Percentiles rank a stretch among this genome's conserved stretches.
These are phyloP conservation scores for Lumbricus terrestris DNA, from an alignment of 2,888 invertebrate species.

Conservation along the genomic window DNA sequence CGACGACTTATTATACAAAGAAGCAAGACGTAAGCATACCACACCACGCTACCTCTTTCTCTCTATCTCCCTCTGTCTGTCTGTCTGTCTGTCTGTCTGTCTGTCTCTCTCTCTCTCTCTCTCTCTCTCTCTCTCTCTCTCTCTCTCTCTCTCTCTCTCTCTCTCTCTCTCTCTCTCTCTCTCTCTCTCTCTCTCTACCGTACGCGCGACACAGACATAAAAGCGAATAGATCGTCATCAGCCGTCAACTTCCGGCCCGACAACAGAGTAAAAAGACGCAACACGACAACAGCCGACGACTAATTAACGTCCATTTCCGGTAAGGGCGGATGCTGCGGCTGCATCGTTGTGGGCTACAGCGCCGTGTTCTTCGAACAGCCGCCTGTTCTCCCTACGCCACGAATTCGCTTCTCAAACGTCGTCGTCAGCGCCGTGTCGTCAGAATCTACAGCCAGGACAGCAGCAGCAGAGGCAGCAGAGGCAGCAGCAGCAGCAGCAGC, in stretches of 20 bases:
- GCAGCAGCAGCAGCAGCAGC: too few species aligned
- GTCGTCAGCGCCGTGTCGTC: neutral
- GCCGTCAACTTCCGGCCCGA: neutral
- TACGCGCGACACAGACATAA: neutral
- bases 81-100: too few species aligned
- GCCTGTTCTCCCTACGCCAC: neutral
- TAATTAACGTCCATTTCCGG: neutral
- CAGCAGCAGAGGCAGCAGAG: too few species aligned
- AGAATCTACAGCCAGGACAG: neutral
- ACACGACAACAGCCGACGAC: too few species aligned
- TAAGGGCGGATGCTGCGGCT: too few species aligned
- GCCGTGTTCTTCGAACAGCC: neutral
- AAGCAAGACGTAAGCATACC: neutral
- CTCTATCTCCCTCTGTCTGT: too few species aligned
- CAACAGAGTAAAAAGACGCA: neutral
- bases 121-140: too few species aligned
- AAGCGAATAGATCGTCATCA: neutral
- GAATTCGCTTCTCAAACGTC: neutral
- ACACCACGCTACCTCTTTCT: neutral
- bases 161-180: too few species aligned
- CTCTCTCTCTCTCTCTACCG: neutral
- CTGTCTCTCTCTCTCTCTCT: too few species aligned
- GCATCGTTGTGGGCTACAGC: neutral
- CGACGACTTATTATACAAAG: neutral
- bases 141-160: too few species aligned